Evolutionary conservation across 2,113 vertebrate species (phyloP), one percentile per base, ranked within the genome.

Genomic region (Notechis scutatus): DNA sequence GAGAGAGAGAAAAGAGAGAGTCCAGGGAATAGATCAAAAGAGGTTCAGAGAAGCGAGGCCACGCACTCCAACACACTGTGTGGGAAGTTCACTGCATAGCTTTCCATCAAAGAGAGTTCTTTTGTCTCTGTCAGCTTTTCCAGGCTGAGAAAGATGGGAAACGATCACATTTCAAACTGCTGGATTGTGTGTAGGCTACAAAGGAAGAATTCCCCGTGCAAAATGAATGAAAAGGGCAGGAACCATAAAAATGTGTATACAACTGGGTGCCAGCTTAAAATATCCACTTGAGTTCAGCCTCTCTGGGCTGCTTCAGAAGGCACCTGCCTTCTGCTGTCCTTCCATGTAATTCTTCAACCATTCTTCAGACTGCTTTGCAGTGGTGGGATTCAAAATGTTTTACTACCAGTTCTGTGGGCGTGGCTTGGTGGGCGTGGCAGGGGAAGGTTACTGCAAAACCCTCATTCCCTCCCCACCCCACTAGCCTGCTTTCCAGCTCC

Each of bases 11-110:
- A 26, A 24, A 93, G 87, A 47, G 42, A 8, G 89, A n/a, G 39
- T 94, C 95, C 95, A 95, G 94, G 95, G 96, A 96, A 94, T 34
- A 23, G 50, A 94, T 94, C 95, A n/a, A 94, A 95, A 91, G 26
- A 92, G 91, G 42, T 64, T 93, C 93, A 93, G 56, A 2, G 57
- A 64, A 69, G 91, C 88, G 87, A 87, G 23, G 94, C 47, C 88
- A 55, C 12, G 20, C 23, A 86, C 5, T 93, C 92, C 88, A 93
- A 91, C 88, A 86, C 91, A 91, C 34, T 94, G 69, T 92, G 95
- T 95, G 95, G 95, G 96, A 95, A 89, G 93, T 42, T 94, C n/a
- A 74, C 88, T 91, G 91, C 91, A 59, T 91, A 95, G 6, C 91
- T 95, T 97, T 50, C 92, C 90, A 90, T 93, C 93, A 87, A 94